phyloP scores from a whole-genome alignment of 2,113 vertebrate species.

The Bucco capensis region DNA sequence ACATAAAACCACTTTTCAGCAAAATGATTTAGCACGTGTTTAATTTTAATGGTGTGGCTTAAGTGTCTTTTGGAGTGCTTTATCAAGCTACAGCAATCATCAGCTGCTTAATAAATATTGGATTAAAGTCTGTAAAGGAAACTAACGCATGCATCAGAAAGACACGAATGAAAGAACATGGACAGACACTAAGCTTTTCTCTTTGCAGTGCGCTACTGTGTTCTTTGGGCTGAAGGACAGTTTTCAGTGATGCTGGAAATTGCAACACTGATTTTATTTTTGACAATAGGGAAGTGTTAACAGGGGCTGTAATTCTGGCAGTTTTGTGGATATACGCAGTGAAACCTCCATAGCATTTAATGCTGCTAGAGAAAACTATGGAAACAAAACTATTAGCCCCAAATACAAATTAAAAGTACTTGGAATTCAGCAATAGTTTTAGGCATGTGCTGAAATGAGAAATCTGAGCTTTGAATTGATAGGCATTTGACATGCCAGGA shows the following conservation, averaged over 20 bases:
- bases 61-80: slow-evolving; percentile 37
- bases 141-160: background rate
- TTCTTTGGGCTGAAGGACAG: background rate
- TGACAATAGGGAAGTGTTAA: background rate
- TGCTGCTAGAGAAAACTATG: background rate
- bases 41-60: slow-evolving; percentile 41
- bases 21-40: slow-evolving; percentile 10
- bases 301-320: background rate
- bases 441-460: background rate
- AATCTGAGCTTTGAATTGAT: background rate
- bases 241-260: background rate
- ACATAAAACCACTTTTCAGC: background rate
- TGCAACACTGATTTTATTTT: background rate
- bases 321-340: background rate
- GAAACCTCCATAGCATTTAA: background rate
- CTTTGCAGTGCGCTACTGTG: background rate
- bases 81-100: slow-evolving; percentile 46
- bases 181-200: background rate
- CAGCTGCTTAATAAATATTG: slow-evolving; percentile 60
- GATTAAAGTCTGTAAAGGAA: slow-evolving; percentile 45
- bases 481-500: background rate
- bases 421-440: background rate
- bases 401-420: background rate
- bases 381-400: background rate
- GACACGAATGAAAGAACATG: background rate